These are phyloP conservation scores for Hylaea fasciaria DNA, from an alignment of 2,888 invertebrate genomes.

Conservation along the genomic window DNA sequence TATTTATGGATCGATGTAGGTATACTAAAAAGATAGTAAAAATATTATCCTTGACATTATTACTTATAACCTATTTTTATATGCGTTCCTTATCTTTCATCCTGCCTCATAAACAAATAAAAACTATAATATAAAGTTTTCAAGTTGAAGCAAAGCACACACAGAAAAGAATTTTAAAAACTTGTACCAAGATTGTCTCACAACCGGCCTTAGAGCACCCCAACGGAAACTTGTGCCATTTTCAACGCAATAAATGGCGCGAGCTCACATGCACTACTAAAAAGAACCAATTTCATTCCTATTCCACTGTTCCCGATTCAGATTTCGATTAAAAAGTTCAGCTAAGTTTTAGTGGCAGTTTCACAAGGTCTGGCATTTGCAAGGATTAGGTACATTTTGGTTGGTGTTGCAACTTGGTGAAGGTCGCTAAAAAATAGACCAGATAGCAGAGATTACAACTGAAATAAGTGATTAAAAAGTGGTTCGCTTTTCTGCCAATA, in stretches of 20 bases:
- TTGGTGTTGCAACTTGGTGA: constrained; percentile 22
- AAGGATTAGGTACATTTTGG: constrained; percentile 27
- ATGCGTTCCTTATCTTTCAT: no score
- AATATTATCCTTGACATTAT: no score
- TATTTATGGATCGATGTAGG: no score
- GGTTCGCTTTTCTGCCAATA: no score
- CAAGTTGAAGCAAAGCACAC: constrained; percentile 7
- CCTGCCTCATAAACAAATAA: no score
- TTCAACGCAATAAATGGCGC: constrained; percentile 77
- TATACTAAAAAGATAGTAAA: no score
- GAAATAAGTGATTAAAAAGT: no score
- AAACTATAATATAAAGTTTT: no score
- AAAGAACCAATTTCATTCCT: constrained; percentile 60
- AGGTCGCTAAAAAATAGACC: not conserved
- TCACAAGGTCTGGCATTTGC: constrained; percentile 21
- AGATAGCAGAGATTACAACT: no score
- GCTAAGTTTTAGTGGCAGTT: constrained; percentile 31
- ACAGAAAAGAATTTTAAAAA: constrained; percentile 64
- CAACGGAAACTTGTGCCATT: constrained; percentile 73
- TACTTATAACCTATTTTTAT: no score
- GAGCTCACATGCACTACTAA: constrained; percentile 66
- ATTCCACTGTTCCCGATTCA: constrained; percentile 44
- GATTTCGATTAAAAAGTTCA: constrained; percentile 40
- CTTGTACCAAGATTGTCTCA: constrained; percentile 75
- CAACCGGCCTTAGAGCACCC: constrained; percentile 61